Conservation (phyloP, 2,113 vertebrate genomes). For the Siniperca chuatsi region DNA sequence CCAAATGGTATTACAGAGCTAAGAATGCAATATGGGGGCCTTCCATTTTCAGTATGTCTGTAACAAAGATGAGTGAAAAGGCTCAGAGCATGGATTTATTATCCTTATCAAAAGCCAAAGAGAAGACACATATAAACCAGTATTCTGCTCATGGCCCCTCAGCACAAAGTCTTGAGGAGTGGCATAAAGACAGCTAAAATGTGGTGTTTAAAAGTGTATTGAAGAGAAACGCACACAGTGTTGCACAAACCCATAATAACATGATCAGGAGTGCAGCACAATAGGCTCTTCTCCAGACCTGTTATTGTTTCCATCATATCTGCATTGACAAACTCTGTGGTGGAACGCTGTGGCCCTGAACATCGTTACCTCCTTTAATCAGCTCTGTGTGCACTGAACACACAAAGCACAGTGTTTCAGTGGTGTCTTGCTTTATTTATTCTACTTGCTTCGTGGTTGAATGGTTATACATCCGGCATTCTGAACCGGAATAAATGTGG, state of each 20-base stretch:
- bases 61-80: conserved; percentile 51
- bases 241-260: conserved; percentile 36
- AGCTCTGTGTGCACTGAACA: conserved; percentile 1
- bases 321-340: conserved; percentile 19
- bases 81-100: conserved; percentile 64
- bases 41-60: conserved; percentile 49
- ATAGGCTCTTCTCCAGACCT: conserved; percentile 31
- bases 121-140: conserved; percentile 70
- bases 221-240: conserved; percentile 23
- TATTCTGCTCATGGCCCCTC: conserved; percentile 42
- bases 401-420: neutral
- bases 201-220: conserved; percentile 46
- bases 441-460: conserved; percentile 9
- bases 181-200: conserved; percentile 38
- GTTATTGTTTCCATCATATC: conserved; percentile 51
- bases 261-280: conserved; percentile 26
- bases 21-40: conserved; percentile 30
- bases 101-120: conserved; percentile 70
- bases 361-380: neutral
- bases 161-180: conserved; percentile 51
- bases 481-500: neutral
- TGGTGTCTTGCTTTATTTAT: conserved; percentile 17
- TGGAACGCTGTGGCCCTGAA: conserved; percentile 34
- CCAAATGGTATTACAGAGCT: conserved; percentile 37
- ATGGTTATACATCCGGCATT: neutral